Conservation (phyloP, 2,113 vertebrate genomes). For the Malurus alboscapulatus region DNA sequence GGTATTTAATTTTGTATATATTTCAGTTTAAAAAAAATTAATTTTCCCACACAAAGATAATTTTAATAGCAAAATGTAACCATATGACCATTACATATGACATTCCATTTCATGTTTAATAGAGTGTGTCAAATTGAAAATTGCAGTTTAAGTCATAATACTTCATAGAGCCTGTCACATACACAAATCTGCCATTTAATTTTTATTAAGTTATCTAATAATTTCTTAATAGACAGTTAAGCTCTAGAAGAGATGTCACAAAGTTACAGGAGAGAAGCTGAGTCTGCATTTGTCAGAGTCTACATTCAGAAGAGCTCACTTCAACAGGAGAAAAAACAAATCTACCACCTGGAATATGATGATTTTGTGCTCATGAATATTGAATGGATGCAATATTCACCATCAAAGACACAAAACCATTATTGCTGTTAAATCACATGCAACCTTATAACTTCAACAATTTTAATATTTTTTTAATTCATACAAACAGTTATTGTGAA, state of each 20-base stretch:
- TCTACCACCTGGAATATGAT: not conserved
- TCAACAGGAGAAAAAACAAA: not conserved
- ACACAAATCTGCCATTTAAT: constrained; percentile 28
- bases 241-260: not conserved
- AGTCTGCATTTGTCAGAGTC: not conserved
- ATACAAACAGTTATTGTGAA: not conserved
- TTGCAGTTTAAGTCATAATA: constrained; percentile 46
- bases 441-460: not conserved
- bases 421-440: not conserved
- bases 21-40: constrained; percentile 30
- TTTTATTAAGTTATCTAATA: constrained; percentile 38
- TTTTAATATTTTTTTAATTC: not conserved
- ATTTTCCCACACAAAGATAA: constrained; percentile 40
- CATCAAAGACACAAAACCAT: not conserved
- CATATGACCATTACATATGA: constrained; percentile 12
- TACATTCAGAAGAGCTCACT: not conserved
- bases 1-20: constrained; percentile 37
- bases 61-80: constrained; percentile 29
- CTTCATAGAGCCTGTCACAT: constrained; percentile 16
- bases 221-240: constrained; percentile 25
- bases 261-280: not conserved
- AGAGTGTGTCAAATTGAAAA: constrained; percentile 53
- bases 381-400: not conserved
- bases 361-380: not conserved
- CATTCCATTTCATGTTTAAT: constrained; percentile 47